Evolutionary conservation across 1,140 invertebrate species (phyloP).

Genomic region (Tetramorium simillimum): DNA sequence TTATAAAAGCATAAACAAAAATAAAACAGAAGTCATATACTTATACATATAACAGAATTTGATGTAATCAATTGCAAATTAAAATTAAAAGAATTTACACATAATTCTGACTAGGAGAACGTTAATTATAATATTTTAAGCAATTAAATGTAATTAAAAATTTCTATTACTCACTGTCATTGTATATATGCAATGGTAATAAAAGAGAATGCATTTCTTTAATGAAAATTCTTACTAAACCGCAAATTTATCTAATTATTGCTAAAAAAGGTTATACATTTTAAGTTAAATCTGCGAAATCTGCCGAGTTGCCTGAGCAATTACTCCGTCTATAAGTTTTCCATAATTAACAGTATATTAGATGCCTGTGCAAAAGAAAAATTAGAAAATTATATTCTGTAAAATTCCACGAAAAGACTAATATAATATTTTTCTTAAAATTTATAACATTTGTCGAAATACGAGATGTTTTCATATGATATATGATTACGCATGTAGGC

Average conservation of each 20-base stretch:
- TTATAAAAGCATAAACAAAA: not conserved
- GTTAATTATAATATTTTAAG: not conserved
- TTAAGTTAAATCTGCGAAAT: not conserved
- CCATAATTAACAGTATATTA: not conserved
- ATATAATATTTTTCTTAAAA: not conserved
- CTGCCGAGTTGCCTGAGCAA: not conserved
- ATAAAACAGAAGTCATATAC: not conserved
- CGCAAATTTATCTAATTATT: conserved; percentile 3
- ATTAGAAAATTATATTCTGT: not conserved
- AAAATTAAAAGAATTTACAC: too few relatives aligned
- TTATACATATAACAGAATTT: conserved; percentile 5
- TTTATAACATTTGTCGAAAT: not conserved
- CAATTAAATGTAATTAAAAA: not conserved
- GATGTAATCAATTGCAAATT: not conserved
- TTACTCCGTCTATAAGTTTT: not conserved
- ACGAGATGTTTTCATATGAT: not conserved
- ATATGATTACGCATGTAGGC: not conserved
- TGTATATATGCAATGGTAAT: not conserved
- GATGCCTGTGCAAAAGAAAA: not conserved
- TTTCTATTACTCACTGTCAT: not conserved
- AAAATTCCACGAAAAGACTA: not conserved
- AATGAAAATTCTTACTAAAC: not conserved
- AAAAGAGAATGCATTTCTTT: not conserved
- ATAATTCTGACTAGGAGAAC: not conserved
- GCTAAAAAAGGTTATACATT: not conserved